A percentile compares a stretch with the other conserved stretches of the same genome.
These are phyloP conservation scores for Anseranas semipalmata DNA, from an alignment of 2,113 vertebrate species.

Conservation along the genomic window DNA sequence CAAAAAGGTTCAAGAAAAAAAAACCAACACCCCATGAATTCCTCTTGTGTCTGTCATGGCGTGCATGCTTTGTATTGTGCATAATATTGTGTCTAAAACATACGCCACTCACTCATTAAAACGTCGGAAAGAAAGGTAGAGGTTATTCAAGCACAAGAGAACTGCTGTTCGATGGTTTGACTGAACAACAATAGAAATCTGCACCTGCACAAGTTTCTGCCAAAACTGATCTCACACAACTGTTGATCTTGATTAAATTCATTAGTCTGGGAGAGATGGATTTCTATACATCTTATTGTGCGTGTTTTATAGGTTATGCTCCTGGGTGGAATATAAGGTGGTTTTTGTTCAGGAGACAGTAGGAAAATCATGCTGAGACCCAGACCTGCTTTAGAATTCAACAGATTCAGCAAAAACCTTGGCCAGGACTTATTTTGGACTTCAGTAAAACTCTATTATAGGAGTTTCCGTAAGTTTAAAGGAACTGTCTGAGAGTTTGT, in stretches of 20 bases:
- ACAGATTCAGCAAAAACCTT: slow-evolving; percentile 62
- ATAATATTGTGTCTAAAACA: background rate
- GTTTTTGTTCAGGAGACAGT: slow-evolving; percentile 58
- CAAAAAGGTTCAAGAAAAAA: background rate
- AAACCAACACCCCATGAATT: rapidly evolving
- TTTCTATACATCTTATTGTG: slow-evolving; percentile 59
- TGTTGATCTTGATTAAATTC: slow-evolving; percentile 61
- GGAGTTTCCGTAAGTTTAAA: slow-evolving; percentile 67
- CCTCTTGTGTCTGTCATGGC: background rate
- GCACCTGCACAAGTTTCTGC: slow-evolving; percentile 59
- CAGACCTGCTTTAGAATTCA: slow-evolving; percentile 63
- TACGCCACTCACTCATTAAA: background rate
- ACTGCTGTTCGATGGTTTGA: slow-evolving; percentile 60
- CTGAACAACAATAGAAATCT: slow-evolving; percentile 54
- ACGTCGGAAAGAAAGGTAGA: background rate
- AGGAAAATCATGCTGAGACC: slow-evolving; percentile 60
- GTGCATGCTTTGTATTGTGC: background rate
- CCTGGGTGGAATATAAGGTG: slow-evolving; percentile 55
- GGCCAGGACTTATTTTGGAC: slow-evolving; percentile 60
- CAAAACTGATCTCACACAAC: slow-evolving; percentile 69
- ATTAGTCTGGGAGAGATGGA: slow-evolving; percentile 42
- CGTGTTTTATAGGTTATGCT: slow-evolving; percentile 56
- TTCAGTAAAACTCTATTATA: slow-evolving; percentile 60
- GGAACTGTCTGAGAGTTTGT: slow-evolving; percentile 62
- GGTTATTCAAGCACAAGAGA: slow-evolving; percentile 46